Conservation (phyloP, 2,888 invertebrate genomes). For the Bruchidius siliquastri region DNA sequence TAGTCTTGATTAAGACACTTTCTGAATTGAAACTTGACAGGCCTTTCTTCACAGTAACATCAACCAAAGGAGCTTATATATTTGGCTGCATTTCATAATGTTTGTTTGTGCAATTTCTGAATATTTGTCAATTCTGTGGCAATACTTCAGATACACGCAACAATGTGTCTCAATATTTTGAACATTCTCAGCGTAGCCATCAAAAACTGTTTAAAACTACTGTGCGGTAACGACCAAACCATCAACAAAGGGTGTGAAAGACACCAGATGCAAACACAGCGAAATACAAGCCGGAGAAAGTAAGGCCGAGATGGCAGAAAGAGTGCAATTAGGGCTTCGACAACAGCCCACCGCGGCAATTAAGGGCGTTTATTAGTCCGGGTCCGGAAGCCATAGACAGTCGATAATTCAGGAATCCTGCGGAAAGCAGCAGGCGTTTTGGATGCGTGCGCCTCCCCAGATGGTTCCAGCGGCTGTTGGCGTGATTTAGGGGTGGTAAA, state of each 20-base stretch:
- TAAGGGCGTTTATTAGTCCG: constrained; percentile 36
- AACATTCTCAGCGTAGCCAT: no score
- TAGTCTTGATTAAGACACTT: background rate
- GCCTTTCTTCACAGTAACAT: no score
- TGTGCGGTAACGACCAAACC: no score
- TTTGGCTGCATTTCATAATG: no score
- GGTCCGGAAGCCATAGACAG: constrained; percentile 47
- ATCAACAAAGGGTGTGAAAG: background rate
- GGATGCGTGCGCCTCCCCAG: constrained; percentile 37
- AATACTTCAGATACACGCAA: no score
- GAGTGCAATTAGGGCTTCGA: constrained; percentile 25
- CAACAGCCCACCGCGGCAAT: constrained; percentile 21
- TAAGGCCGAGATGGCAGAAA: constrained; percentile 4
- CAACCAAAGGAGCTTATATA: no score
- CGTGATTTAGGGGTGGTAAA: constrained; percentile 16
- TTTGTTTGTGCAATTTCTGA: no score
- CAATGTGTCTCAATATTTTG: no score
- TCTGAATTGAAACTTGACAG: background rate
- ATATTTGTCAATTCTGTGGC: no score
- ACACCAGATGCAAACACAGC: background rate
- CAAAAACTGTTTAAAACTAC: no score
- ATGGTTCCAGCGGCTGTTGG: constrained; percentile 28
- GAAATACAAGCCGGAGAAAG: constrained; percentile 5
- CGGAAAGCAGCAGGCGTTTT: constrained; percentile 26
- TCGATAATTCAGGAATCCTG: constrained; percentile 42